Percentiles rank a stretch among this genome's conserved stretches.
These are phyloP conservation scores for Zophobas atratus DNA, from an alignment of 1,140 invertebrate species.

Conservation along the genomic window DNA sequence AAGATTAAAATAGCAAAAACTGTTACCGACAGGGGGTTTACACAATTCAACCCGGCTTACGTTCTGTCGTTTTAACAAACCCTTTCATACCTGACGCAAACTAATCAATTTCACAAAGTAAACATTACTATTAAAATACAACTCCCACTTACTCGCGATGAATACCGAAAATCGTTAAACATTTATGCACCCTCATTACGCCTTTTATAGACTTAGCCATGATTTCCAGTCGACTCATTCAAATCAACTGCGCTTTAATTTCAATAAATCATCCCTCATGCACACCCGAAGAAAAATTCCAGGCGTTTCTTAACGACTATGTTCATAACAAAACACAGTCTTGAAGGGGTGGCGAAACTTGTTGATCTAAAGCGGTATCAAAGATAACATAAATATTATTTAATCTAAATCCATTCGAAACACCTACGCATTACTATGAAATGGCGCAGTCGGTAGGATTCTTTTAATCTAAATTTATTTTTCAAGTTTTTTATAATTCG, in stretches of 20 bases:
- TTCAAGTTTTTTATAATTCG: no score
- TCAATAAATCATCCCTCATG: conserved; percentile 26
- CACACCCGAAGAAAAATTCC: not conserved
- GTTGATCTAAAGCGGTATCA: no score
- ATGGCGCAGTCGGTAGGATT: no score
- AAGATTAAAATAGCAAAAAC: conserved; percentile 20
- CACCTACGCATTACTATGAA: no score
- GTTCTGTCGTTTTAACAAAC: conserved; percentile 12
- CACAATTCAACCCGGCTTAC: conserved; percentile 5
- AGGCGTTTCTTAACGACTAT: no score
- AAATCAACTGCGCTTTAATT: conserved; percentile 13
- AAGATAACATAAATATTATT: no score
- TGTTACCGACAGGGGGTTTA: conserved; percentile 12
- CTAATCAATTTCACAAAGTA: conserved; percentile 20
- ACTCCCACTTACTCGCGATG: not conserved
- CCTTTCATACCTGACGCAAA: conserved; percentile 1
- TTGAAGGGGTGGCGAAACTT: no score
- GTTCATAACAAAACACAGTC: no score
- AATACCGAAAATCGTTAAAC: not conserved
- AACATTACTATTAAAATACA: conserved; percentile 27
- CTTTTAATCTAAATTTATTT: no score
- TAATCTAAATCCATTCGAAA: no score
- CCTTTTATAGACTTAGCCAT: conserved; percentile 1
- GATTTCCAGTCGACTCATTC: conserved; percentile 7
- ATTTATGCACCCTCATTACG: not conserved